phyloP scores from a whole-genome alignment of 2,888 invertebrate species.

The Cybosia mesomella region DNA sequence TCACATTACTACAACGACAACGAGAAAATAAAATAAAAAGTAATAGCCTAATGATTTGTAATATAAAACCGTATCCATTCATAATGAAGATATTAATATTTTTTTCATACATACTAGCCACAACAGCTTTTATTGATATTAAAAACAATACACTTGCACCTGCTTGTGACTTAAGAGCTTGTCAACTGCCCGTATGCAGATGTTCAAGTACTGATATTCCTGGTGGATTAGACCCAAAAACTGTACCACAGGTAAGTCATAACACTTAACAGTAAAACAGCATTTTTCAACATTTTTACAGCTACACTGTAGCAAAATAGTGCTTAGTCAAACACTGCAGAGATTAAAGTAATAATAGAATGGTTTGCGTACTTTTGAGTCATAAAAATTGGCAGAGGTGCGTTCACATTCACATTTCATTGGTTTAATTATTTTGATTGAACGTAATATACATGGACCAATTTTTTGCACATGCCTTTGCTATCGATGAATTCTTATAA shows the following conservation, averaged over 20 bases:
- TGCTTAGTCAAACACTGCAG: neutral
- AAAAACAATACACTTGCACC: constrained; percentile 48
- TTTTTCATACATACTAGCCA: neutral
- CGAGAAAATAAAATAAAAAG: neutral
- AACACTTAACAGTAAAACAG: neutral
- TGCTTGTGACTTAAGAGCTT: constrained; percentile 70
- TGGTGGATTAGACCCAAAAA: constrained; percentile 69
- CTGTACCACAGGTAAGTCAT: constrained; percentile 84
- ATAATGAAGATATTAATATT: neutral
- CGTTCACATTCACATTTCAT: too few relatives aligned
- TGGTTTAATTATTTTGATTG: too few relatives aligned
- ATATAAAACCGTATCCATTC: neutral
- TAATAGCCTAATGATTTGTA: neutral
- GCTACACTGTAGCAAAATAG: neutral
- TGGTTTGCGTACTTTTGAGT: neutral
- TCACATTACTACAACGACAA: neutral
- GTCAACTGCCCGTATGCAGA: constrained; percentile 84
- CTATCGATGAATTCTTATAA: neutral
- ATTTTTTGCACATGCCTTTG: too few relatives aligned
- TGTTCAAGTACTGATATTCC: constrained; percentile 83
- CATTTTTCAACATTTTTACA: too few relatives aligned
- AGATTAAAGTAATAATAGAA: neutral
- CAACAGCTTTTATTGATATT: neutral
- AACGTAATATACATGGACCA: too few relatives aligned
- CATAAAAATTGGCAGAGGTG: too few relatives aligned